Conservation (phyloP, 2,797 vertebrate genomes). For the Tamandua tetradactyla region DNA sequence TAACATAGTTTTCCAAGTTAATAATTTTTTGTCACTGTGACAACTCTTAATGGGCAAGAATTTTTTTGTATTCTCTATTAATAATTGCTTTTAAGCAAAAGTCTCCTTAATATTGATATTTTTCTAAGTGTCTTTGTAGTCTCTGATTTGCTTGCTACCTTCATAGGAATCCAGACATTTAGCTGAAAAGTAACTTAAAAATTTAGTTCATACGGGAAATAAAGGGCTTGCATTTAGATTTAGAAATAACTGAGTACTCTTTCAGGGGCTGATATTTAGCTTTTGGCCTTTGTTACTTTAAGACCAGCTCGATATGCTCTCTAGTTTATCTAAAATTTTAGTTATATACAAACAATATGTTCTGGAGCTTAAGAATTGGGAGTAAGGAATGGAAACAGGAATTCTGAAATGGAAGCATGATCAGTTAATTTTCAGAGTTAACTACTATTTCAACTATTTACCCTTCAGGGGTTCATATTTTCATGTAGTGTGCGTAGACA, state of each 20-base stretch:
- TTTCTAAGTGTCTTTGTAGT: slow-evolving; percentile 40
- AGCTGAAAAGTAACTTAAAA: neutral
- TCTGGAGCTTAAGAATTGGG: neutral
- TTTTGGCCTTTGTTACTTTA: neutral
- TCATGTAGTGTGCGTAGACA: neutral
- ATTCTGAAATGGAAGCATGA: neutral
- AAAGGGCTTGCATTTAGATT: neutral
- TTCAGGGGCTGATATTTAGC: neutral
- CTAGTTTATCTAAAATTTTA: neutral
- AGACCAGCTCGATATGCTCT: neutral
- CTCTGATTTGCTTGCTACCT: slow-evolving; percentile 43
- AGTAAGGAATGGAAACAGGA: neutral
- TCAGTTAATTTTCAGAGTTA: neutral
- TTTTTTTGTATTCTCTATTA: slow-evolving; percentile 56
- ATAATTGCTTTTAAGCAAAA: slow-evolving; percentile 72
- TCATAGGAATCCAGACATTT: neutral
- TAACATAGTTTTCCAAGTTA: slow-evolving; percentile 73
- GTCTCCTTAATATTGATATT: neutral
- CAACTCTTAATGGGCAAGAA: slow-evolving; percentile 75
- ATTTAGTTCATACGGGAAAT: neutral
- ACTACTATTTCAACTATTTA: neutral
- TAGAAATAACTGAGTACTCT: neutral
- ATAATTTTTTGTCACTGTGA: slow-evolving; percentile 63
- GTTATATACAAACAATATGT: neutral
- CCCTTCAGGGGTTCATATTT: neutral